Evolutionary conservation across 2,888 invertebrate species (phyloP), one percentile per base, ranked within the genome.

Genomic region (Muscina levida): DNA sequence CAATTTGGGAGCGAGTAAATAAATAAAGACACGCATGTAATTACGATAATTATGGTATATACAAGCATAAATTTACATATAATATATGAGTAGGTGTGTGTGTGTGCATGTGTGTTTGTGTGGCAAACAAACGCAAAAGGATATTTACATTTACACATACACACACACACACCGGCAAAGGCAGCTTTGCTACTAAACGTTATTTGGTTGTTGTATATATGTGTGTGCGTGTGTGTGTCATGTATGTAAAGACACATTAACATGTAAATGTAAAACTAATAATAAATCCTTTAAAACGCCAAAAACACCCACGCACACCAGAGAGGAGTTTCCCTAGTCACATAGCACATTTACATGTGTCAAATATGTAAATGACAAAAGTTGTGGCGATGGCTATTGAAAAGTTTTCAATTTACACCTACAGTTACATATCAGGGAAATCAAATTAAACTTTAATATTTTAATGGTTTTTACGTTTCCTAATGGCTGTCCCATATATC

Each of bases 41-140:
- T 73, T 73, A 78, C 65, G 19, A 57, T 70, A 70, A 78, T 78
- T 73, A 70, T 73, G 53, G 19, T 57, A 26, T 26, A 71, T 44
- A 70, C 72, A 56, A 19, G 22, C 48, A n/a, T 15, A 57, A 26
- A 31, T 26, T 26, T 15, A 31, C 44, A 44, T n/a, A 44, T 13
- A 11, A 15, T n/a, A 15, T 15, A 48, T 15, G 5, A 17, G 15
- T 17, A 15, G 15, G n/a, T 48, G 15, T 48, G 1, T 51, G 13
- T 22, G 17, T 51, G 22, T 17, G 1, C 11, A 11, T 51, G 1
- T 51, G 48, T 15, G 15, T 15, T 1, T 48, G 48, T 51, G 19
- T 51, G 51, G 17, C 4, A 8, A 8, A 31, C 31, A 31, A 31
- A 31, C 31, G 31, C 31, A 31, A 31, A 31, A 31, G 31, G 31